Base-by-base conservation (phyloP, 35 echinoderm and acorn worm species). In the Heliocidaris tuberculata region DNA sequence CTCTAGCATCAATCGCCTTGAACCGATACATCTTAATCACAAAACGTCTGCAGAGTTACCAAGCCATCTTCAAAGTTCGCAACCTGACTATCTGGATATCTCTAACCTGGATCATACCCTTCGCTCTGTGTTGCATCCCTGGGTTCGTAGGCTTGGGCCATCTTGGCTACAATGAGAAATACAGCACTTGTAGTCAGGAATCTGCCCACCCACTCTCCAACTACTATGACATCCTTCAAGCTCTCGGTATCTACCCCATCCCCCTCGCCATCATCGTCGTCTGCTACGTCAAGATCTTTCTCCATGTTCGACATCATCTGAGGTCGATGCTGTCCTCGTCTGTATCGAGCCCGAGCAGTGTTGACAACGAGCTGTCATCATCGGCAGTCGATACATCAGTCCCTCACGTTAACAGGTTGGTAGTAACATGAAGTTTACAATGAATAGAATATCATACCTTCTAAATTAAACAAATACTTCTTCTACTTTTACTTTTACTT, bases 21-120 rank as follows among this genome's bases (percentile, higher is more conserved):
- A 98, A 98, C 91, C 92, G 97, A 6, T 86, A 92, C 11, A 71
- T 98, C 31, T 65, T 98, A 0, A 95, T 98, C 35, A 98, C 97
- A 0, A 94, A 94, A 94, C 93, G 94, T 7, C 86, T 88, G 5
- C 50, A 94, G n/a, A 95, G 93, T 8, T 98, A 95, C 94, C 95
- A 92, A 19, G 30, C 93, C 8, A 87, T 96, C 29, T 98, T 96
- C 86, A 90, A 93, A 24, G 87, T 96, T 6, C 86, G 91, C 7
- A 95, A 97, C 48, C 86, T 98, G 12, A 30, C 60, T 21, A 59
- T 91, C 50, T 96, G 96, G 96, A 95, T 98, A n/a, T 47, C 94
- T 59, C 54, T 95, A 49, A 98, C 93, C 30, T 98, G 97, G 97
- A 29, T 96, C 17, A 89, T 96, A 11, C 70, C 97, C 2, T 90